Evolutionary conservation across 2,113 vertebrate genomes (phyloP).

Genomic region (Phaetusa simplex): DNA sequence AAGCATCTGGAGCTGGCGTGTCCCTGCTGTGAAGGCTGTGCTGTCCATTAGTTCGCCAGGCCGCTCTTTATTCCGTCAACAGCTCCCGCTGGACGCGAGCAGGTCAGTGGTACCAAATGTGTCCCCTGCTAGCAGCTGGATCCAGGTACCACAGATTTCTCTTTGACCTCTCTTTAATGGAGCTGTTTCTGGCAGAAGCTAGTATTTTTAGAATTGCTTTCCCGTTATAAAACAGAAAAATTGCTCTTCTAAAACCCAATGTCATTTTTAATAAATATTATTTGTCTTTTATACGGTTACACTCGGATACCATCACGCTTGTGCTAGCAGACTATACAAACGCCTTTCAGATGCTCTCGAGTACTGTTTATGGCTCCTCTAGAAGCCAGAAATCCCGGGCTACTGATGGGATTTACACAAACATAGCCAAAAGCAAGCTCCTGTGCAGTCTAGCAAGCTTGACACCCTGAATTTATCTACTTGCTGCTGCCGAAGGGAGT

Average conservation of each 20-base stretch:
- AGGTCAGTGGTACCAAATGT: not conserved
- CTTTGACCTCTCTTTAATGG: not conserved
- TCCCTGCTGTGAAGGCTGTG: not conserved
- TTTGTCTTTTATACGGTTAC: not conserved
- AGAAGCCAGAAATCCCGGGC: not conserved
- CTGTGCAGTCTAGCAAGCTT: not conserved
- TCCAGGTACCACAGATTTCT: not conserved
- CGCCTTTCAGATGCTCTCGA: not conserved
- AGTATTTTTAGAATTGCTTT: not conserved
- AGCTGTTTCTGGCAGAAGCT: not conserved
- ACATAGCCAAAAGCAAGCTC: not conserved
- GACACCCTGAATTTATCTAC: not conserved
- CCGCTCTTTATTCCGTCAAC: not conserved
- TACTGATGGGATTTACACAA: not conserved
- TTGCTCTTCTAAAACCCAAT: not conserved
- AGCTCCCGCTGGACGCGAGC: not conserved
- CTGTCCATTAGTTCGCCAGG: not conserved
- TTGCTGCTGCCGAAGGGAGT: not conserved
- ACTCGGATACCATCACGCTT: not conserved
- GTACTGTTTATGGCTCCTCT: not conserved
- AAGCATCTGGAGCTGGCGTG: not conserved
- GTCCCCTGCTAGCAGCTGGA: not conserved
- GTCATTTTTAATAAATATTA: not conserved
- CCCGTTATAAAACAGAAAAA: not conserved
- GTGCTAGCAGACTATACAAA: not conserved